A percentile compares a stretch with the other conserved stretches of the same genome.
These are phyloP conservation scores for Aphidius gifuensis DNA, from an alignment of 1,140 invertebrate genomes.

Conservation along the genomic window DNA sequence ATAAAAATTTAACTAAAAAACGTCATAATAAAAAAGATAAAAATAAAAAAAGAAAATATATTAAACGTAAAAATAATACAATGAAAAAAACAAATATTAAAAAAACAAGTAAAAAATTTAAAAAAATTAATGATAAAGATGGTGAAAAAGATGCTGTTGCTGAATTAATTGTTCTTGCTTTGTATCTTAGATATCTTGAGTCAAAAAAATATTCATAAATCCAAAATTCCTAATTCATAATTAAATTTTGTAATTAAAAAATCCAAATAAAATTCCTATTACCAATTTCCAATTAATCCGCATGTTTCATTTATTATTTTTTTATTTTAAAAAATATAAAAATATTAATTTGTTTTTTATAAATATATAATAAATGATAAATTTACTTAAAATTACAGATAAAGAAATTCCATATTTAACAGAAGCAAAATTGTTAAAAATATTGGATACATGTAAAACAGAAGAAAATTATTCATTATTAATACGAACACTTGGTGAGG, in stretches of 20 bases:
- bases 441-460: slow-evolving; percentile 65
- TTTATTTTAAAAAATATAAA: slow-evolving; percentile 1
- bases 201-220: slow-evolving; percentile 26
- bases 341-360: background rate
- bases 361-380: background rate
- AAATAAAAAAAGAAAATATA: slow-evolving; percentile 18
- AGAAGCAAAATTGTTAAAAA: slow-evolving; percentile 63
- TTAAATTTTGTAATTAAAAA: slow-evolving; percentile 2
- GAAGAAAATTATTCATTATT: slow-evolving; percentile 64
- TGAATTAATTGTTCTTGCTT: slow-evolving; percentile 38
- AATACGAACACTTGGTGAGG: slow-evolving; percentile 66
- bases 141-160: slow-evolving; percentile 25
- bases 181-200: slow-evolving; percentile 38
- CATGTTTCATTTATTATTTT: background rate
- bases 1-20: slow-evolving; percentile 13
- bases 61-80: slow-evolving; percentile 13
- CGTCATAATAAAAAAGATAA: background rate
- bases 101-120: slow-evolving; percentile 1
- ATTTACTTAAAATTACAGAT: slow-evolving; percentile 32
- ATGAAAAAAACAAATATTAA: slow-evolving; percentile 3
- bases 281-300: slow-evolving; percentile 1
- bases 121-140: slow-evolving; percentile 8
- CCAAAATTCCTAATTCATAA: background rate
- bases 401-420: slow-evolving; percentile 61
- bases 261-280: slow-evolving; percentile 12